phyloP scores from a whole-genome alignment of 1,140 invertebrate species.

The Drosophila virilis region DNA sequence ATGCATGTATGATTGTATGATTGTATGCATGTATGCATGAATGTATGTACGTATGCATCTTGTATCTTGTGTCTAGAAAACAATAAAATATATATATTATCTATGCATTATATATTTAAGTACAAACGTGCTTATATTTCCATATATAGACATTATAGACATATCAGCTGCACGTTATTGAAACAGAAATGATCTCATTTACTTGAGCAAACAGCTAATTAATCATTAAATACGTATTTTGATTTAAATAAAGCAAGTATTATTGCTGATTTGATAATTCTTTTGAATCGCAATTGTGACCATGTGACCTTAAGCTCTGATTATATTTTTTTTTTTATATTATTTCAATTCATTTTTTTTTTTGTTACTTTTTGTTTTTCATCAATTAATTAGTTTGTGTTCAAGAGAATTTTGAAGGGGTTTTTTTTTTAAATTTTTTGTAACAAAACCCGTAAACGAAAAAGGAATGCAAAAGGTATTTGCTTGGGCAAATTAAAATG shows the following conservation, averaged over 20 bases:
- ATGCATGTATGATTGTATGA: no score
- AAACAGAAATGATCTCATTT: constrained; percentile 62
- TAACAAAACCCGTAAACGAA: neutral
- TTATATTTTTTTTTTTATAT: constrained; percentile 9
- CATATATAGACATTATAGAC: neutral
- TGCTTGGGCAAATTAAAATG: neutral
- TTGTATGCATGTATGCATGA: no score
- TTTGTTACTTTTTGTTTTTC: neutral
- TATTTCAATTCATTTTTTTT: neutral
- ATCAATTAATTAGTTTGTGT: neutral
- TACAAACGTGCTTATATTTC: neutral
- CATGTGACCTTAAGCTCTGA: constrained; percentile 20
- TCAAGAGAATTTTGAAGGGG: neutral
- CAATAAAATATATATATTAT: neutral
- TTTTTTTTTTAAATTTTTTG: neutral
- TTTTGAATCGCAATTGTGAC: constrained; percentile 17
- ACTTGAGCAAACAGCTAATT: constrained; percentile 23
- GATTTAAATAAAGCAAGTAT: constrained; percentile 15
- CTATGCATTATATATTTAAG: neutral
- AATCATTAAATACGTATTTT: constrained; percentile 26
- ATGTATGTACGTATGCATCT: no score
- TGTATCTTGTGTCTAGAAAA: no score
- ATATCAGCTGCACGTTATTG: neutral
- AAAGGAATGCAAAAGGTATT: constrained; percentile 3
- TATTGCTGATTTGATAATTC: constrained; percentile 7